Evolutionary conservation across 2,113 vertebrate genomes (phyloP).

Genomic region (Manacus vitellinus): DNA sequence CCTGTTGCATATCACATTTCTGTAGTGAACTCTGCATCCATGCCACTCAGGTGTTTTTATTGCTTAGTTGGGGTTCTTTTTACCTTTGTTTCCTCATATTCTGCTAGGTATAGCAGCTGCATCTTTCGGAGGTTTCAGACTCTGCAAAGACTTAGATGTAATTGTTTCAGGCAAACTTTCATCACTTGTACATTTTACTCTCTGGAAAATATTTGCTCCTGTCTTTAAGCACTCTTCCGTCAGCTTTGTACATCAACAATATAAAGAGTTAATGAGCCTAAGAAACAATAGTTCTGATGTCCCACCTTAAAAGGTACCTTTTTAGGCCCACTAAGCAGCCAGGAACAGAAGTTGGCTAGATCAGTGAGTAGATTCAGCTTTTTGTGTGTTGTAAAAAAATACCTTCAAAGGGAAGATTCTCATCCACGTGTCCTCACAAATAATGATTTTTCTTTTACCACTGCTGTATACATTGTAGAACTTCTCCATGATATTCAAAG

Average conservation of each 20-base stretch:
- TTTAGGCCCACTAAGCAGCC: background rate
- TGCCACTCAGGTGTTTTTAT: background rate
- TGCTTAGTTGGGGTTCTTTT: background rate
- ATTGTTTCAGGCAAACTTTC: background rate
- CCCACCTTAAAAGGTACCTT: background rate
- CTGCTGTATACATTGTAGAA: background rate
- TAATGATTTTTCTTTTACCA: background rate
- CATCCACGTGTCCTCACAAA: fast-evolving
- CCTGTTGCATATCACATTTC: fast-evolving
- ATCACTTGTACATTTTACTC: background rate
- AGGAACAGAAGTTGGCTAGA: background rate
- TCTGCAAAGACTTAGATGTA: background rate
- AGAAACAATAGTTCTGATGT: background rate
- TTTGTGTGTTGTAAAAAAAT: background rate
- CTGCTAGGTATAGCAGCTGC: background rate
- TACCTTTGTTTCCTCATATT: background rate
- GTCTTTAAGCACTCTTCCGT: background rate
- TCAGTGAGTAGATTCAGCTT: background rate
- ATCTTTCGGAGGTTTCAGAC: background rate
- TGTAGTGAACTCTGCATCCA: background rate
- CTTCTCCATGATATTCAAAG: background rate
- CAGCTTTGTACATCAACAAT: background rate
- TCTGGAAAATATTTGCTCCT: background rate
- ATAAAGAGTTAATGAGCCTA: background rate
- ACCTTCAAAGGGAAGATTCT: background rate